Evolutionary conservation across 2,113 vertebrate genomes (phyloP).

Genomic region (Triplophysa dalaica): DNA sequence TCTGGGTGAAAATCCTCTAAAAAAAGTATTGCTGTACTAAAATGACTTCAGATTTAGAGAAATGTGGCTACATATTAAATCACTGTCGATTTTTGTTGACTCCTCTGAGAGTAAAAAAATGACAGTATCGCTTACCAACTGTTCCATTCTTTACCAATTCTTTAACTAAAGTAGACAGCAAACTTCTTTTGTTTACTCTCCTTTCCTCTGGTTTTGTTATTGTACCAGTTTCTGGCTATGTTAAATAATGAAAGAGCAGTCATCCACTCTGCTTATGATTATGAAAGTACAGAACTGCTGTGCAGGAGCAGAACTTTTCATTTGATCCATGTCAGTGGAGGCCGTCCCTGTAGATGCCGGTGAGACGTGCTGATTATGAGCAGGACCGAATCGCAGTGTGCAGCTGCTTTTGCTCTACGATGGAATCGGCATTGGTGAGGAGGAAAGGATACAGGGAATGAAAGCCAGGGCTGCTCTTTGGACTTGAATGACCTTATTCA

Average conservation of each 20-base stretch:
- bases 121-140: no score
- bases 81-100: no score
- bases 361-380: conserved; percentile 38
- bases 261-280: conserved; percentile 62
- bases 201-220: conserved; percentile 8
- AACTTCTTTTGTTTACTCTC: background rate
- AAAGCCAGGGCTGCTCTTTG: conserved; percentile 26
- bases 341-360: conserved; percentile 56
- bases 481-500: conserved; percentile 42
- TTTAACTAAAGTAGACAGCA: background rate
- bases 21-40: no score
- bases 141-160: no score
- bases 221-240: conserved; percentile 32
- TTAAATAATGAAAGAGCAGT: conserved; percentile 68
- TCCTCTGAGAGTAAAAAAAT: no score
- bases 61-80: no score
- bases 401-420: conserved; percentile 25
- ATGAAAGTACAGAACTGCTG: conserved; percentile 59
- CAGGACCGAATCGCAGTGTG: conserved; percentile 55
- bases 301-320: conserved; percentile 30
- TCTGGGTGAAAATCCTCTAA: no score
- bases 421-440: conserved; percentile 27
- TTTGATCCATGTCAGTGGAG: conserved; percentile 51
- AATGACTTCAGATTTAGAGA: no score
- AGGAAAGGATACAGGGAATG: conserved; percentile 17